Conservation (phyloP, 2,113 vertebrate genomes). For the Origma solitaria region DNA sequence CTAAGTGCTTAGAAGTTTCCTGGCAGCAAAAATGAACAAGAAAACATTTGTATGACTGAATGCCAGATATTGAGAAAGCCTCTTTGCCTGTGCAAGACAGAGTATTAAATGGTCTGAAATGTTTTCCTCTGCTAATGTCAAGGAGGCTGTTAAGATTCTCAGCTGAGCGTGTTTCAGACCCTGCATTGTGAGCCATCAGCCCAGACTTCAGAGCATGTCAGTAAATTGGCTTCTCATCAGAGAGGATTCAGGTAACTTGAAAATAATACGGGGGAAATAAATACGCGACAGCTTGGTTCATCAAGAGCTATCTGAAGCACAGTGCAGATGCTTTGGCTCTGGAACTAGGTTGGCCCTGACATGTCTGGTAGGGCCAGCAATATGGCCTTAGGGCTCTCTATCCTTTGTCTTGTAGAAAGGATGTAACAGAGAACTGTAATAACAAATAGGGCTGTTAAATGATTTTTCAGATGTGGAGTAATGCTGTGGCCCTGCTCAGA, state of each 20-base stretch:
- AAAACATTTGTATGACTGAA: background rate
- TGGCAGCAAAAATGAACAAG: background rate
- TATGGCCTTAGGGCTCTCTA: background rate
- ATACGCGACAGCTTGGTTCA: background rate
- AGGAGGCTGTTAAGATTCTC: background rate
- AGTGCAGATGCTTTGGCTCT: background rate
- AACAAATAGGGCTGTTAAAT: background rate
- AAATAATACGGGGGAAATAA: background rate
- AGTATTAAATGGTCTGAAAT: background rate
- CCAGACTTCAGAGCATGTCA: background rate
- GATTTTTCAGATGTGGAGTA: background rate
- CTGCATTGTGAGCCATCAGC: background rate
- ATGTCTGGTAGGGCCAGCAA: background rate
- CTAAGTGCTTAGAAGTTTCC: background rate
- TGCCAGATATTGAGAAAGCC: background rate
- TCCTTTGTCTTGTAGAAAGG: background rate
- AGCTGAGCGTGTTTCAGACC: background rate
- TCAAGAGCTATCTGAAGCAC: background rate
- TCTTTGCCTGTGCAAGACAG: background rate
- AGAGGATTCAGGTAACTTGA: background rate
- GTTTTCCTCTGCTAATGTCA: background rate
- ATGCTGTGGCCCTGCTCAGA: background rate
- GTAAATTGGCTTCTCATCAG: background rate
- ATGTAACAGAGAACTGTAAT: background rate
- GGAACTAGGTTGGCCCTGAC: background rate